Base-by-base conservation (phyloP, 2,113 vertebrate genomes). In the Pomatostomus ruficeps region DNA sequence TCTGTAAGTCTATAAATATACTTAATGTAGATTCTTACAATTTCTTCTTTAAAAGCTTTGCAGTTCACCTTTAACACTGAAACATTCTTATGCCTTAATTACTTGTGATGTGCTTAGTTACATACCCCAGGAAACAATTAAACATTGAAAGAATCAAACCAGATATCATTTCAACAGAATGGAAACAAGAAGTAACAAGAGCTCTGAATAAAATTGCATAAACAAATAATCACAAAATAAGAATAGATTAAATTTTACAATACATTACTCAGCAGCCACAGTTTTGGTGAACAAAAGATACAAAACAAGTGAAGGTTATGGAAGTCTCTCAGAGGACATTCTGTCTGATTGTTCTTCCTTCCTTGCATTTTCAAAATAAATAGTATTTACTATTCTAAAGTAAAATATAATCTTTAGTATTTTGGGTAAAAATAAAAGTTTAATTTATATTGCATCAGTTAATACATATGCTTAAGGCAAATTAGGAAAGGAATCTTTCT, bases 11-110 rank as follows among this genome's bases (percentile, higher is more conserved):
- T 28, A 19, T 22, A 67, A 89, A 28, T 9, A 38, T 7, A 51
- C 26, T 5, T 62, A 36, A 61, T 33, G 21, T 5, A 52, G 36
- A 82, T 10, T 76, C 25, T 48, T 40, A 8, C 0, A 33, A 48
- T 36, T 77, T 59, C 21, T 81, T 86, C 33, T 75, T 86, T 65
- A 33, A 84, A 91, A 85, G 86, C 88, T 93, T 91, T 95, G 95
- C 73, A 87, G 35, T 91, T 71, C 48, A 65, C 86, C 80, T 91
- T 91, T 91, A 92, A 91, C 1, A 21, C 77, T 72, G 76, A 94
- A 86, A 79, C 20, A 15, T 52, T 65, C 61, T 91, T 84, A 67
- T 24, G 13, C 11, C n/a, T 88, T 74, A 57, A 61, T 23, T 33
- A 26, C 38, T 83, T 62, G 42, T 5, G 18, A 70, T 33, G 23